A percentile compares a stretch with the other conserved stretches of the same genome.
Evolutionary conservation across 2,113 vertebrate genomes (phyloP).

Genomic region (Anoura caudifer): DNA sequence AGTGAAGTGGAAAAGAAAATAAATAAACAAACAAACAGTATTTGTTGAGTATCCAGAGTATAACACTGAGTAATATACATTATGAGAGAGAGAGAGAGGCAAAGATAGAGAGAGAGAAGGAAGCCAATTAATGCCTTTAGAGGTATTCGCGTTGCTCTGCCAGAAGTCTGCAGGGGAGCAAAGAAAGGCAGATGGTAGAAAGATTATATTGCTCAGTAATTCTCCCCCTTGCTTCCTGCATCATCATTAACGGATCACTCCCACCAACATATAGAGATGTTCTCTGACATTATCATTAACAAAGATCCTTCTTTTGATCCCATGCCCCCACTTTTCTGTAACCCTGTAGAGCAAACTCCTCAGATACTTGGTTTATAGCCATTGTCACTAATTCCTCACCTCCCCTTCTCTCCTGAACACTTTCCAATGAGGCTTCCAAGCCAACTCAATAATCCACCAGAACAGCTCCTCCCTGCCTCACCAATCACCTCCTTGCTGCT

Average conservation of each 20-base stretch:
- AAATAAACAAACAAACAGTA: no score
- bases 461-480: not conserved
- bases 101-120: not conserved
- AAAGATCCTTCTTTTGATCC: not conserved
- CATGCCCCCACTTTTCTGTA: not conserved
- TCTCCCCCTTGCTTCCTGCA: not conserved
- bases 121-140: not conserved
- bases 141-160: not conserved
- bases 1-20: not conserved
- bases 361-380: not conserved
- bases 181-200: not conserved
- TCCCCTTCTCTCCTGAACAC: not conserved
- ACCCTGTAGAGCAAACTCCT: not conserved
- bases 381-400: not conserved
- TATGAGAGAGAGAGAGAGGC: no score
- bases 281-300: not conserved
- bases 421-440: not conserved
- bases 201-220: not conserved
- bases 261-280: not conserved
- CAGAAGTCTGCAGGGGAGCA: not conserved
- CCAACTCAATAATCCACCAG: not conserved
- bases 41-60: no score
- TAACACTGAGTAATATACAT: no score
- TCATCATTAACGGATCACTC: not conserved
- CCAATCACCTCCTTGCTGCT: not conserved